These are phyloP conservation scores for Netelia melanura DNA, from an alignment of 2,888 invertebrate genomes.

Conservation along the genomic window DNA sequence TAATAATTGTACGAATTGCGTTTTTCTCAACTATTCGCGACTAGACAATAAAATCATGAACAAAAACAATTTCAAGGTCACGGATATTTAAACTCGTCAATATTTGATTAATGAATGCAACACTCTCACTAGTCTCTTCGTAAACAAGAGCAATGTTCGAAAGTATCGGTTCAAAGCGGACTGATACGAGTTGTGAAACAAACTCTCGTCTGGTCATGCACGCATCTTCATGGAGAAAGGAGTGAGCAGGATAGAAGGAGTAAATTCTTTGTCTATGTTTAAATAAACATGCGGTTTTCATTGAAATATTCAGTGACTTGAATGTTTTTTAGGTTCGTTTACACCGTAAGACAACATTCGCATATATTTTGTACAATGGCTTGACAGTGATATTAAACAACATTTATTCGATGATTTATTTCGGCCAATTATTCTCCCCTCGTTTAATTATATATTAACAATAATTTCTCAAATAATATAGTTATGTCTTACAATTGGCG, in stretches of 20 bases:
- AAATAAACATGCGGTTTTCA: slow-evolving; percentile 35
- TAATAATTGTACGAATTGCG: background rate
- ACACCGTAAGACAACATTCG: slow-evolving; percentile 61
- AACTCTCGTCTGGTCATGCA: slow-evolving; percentile 17
- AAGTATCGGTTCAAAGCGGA: slow-evolving; percentile 17
- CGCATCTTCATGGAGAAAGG: background rate
- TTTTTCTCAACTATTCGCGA: background rate
- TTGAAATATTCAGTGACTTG: slow-evolving; percentile 53
- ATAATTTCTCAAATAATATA: slow-evolving; percentile 1
- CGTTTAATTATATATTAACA: background rate
- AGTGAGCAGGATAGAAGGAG: background rate
- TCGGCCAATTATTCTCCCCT: too few species aligned
- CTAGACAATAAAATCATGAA: slow-evolving; percentile 2
- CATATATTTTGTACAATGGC: slow-evolving; percentile 68
- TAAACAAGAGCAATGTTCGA: slow-evolving; percentile 34
- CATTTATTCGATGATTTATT: slow-evolving; percentile 40
- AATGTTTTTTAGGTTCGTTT: slow-evolving; percentile 60
- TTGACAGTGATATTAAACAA: slow-evolving; percentile 63
- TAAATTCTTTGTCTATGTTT: slow-evolving; percentile 47
- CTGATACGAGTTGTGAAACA: slow-evolving; percentile 25
- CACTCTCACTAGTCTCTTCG: slow-evolving; percentile 52
- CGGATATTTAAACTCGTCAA: background rate
- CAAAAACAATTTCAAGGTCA: background rate
- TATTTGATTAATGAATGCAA: slow-evolving; percentile 38
- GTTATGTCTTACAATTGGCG: slow-evolving; percentile 8